phyloP scores from a whole-genome alignment of 2,888 invertebrate genomes.

The Callinectes sapidus region DNA sequence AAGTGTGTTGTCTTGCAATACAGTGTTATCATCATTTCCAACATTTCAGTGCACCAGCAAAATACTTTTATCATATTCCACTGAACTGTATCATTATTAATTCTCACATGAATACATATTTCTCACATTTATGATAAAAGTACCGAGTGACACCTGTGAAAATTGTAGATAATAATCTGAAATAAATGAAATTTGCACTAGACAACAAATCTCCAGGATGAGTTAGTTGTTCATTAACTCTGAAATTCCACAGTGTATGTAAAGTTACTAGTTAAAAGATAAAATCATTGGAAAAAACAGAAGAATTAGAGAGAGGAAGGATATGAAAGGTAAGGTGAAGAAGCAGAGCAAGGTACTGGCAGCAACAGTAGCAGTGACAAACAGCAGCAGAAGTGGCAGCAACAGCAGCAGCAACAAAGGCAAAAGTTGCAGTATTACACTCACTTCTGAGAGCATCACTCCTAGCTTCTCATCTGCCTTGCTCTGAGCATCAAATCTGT shows the following conservation, averaged over 20 bases:
- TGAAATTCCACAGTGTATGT: not conserved
- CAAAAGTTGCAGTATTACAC: constrained; percentile 43
- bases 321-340: not conserved
- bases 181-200: constrained; percentile 2
- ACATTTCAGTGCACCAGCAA: too few relatives aligned
- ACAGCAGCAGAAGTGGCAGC: not conserved
- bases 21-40: too few relatives aligned
- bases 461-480: constrained; percentile 81
- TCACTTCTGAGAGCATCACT: constrained; percentile 79
- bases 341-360: not conserved
- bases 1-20: too few relatives aligned
- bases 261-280: not conserved
- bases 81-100: too few relatives aligned
- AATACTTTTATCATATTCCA: too few relatives aligned
- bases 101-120: too few relatives aligned
- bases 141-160: not conserved
- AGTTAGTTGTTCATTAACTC: not conserved
- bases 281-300: not conserved
- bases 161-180: not conserved
- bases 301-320: not conserved
- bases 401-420: not conserved
- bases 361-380: constrained; percentile 2
- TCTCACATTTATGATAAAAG: too few relatives aligned
- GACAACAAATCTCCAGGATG: not conserved
- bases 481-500: constrained; percentile 81